A percentile compares a stretch with the other conserved stretches of the same genome.
These are phyloP conservation scores for Plagodis dolabraria DNA, from an alignment of 2,888 invertebrate genomes.

Conservation along the genomic window DNA sequence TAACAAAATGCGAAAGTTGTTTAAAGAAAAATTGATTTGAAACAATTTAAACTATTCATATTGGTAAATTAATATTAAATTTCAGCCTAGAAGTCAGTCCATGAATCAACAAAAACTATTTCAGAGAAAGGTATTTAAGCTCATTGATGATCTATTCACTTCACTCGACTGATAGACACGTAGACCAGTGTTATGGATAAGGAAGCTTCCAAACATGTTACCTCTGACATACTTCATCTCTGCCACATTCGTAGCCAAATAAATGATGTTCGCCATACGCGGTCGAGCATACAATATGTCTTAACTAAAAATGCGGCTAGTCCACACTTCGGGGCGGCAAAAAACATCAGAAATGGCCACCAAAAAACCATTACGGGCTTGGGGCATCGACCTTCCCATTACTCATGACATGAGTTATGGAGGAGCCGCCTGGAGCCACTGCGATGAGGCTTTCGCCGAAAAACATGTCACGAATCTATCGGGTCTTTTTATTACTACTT, in stretches of 20 bases:
- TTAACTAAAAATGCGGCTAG: conserved; percentile 39
- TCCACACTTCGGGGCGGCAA: conserved; percentile 33
- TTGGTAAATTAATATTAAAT: neutral
- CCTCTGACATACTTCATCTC: conserved; percentile 30
- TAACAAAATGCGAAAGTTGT: too few relatives aligned
- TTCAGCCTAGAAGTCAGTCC: neutral
- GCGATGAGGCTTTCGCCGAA: conserved; percentile 42
- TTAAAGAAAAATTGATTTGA: neutral
- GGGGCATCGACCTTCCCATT: conserved; percentile 41
- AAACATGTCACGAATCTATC: conserved; percentile 36
- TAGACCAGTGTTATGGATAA: conserved; percentile 4
- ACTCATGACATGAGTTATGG: conserved; percentile 43
- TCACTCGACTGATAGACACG: conserved; percentile 2
- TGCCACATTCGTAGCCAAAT: conserved; percentile 27
- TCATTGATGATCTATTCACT: conserved; percentile 15
- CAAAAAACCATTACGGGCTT: conserved; percentile 37
- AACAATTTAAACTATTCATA: neutral
- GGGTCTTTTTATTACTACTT: conserved; percentile 22
- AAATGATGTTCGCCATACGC: conserved; percentile 32
- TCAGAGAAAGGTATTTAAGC: conserved; percentile 4
- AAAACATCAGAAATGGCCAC: conserved; percentile 36
- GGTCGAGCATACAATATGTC: conserved; percentile 32
- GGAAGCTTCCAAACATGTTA: conserved; percentile 22
- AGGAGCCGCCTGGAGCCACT: conserved; percentile 30
- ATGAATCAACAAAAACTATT: neutral